phyloP scores from a whole-genome alignment of 2,888 invertebrate species.

The Synanthedon andrenaeformis region DNA sequence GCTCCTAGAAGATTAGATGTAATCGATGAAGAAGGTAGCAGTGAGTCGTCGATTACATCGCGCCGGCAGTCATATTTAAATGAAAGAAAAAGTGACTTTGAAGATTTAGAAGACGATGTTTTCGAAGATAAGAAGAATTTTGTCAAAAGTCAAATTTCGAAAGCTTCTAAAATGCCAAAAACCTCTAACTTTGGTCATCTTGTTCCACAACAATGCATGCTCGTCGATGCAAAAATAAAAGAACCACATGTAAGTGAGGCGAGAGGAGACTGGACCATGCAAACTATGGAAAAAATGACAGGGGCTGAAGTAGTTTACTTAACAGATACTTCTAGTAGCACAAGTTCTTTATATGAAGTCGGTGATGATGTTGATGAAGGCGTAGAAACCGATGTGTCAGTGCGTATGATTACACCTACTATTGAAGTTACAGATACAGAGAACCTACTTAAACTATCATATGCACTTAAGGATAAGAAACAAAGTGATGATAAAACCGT shows the following conservation, averaged over 20 bases:
- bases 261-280: conserved; percentile 66
- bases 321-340: conserved; percentile 75
- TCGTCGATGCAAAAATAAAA: conserved; percentile 74
- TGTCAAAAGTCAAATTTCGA: conserved; percentile 19
- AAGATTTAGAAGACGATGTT: conserved; percentile 64
- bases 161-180: conserved; percentile 10
- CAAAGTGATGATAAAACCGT: conserved; percentile 25
- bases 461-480: conserved; percentile 19
- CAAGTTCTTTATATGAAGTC: conserved; percentile 70
- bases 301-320: conserved; percentile 78
- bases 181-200: conserved; percentile 39
- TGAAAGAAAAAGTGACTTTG: conserved; percentile 56
- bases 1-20: conserved; percentile 79
- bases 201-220: conserved; percentile 60
- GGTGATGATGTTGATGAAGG: conserved; percentile 58
- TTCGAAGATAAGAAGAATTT: conserved; percentile 44
- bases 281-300: conserved; percentile 61
- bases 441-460: conserved; percentile 23
- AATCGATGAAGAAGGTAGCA: conserved; percentile 81
- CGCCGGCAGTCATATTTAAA: conserved; percentile 64
- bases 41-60: conserved; percentile 73
- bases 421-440: conserved; percentile 63
- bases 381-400: conserved; percentile 55
- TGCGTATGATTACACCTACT: conserved; percentile 61
- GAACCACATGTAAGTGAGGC: conserved; percentile 70